phyloP scores from a whole-genome alignment of 2,797 vertebrate species.

The Glossophaga mutica region DNA sequence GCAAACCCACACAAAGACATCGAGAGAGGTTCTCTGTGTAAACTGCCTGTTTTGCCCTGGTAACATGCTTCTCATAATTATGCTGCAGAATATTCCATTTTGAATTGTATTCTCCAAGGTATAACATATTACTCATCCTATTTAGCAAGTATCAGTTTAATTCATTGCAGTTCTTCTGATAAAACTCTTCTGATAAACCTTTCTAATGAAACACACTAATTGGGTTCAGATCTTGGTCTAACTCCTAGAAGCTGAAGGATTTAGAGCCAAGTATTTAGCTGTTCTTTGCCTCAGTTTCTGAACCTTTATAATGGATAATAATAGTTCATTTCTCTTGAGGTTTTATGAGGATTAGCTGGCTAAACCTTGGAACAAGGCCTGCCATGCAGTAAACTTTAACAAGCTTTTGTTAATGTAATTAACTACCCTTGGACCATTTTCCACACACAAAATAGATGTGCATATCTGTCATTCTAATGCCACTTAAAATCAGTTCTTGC shows the following conservation, averaged over 20 bases:
- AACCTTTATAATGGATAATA: neutral
- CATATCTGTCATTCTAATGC: neutral
- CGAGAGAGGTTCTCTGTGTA: neutral
- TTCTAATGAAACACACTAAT: neutral
- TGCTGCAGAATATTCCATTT: neutral
- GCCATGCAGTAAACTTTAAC: neutral
- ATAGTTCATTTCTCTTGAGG: neutral
- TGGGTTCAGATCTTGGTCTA: neutral
- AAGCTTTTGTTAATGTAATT: neutral
- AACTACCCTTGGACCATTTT: neutral
- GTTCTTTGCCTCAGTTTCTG: slow-evolving; percentile 5
- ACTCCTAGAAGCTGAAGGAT: neutral
- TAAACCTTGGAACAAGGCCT: neutral
- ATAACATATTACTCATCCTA: neutral
- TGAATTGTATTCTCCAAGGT: neutral
- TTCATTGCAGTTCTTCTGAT: neutral
- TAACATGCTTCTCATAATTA: neutral
- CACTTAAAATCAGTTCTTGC: neutral
- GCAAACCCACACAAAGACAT: neutral
- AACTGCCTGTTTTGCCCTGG: neutral
- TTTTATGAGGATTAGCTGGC: neutral
- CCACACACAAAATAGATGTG: neutral
- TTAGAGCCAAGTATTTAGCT: neutral
- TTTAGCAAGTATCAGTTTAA: neutral
- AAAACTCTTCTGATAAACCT: neutral